phyloP scores from a whole-genome alignment of 2,797 vertebrate genomes.

The Pangasius macronema region DNA sequence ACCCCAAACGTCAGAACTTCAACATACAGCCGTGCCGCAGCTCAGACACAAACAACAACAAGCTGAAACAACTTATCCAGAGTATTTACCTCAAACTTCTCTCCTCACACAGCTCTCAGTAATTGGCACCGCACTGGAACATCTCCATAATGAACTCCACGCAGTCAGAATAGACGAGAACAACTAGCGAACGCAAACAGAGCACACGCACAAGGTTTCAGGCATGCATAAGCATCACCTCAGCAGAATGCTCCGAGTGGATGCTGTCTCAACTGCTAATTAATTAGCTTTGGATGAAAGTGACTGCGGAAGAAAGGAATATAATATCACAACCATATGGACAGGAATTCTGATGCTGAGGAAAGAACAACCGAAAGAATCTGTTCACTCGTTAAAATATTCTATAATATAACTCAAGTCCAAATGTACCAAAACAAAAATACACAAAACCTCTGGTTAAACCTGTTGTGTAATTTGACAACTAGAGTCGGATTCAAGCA shows the following conservation, averaged over 20 bases:
- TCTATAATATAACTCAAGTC: neutral
- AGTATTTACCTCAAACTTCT: neutral
- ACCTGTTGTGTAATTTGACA: neutral
- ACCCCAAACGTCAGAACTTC: neutral
- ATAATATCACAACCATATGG: neutral
- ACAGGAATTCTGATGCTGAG: neutral
- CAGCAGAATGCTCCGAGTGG: neutral
- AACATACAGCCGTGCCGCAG: neutral
- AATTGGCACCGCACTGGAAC: slow-evolving; percentile 2
- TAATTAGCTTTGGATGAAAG: neutral
- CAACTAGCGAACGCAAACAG: neutral
- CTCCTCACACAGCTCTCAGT: neutral
- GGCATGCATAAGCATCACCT: neutral
- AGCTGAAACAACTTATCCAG: neutral
- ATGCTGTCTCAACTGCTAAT: neutral
- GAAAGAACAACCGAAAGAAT: neutral
- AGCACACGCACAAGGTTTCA: neutral
- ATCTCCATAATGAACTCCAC: slow-evolving; percentile 21
- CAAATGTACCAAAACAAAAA: neutral
- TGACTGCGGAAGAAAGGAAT: neutral
- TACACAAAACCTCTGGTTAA: neutral
- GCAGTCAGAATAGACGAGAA: neutral
- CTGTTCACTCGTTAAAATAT: neutral
- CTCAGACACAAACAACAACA: neutral
- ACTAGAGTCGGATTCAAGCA: too few relatives aligned